A percentile compares a stretch with the other conserved stretches of the same genome.
Conservation (phyloP, 1,140 invertebrate species). For the Drosophila tropicalis region DNA sequence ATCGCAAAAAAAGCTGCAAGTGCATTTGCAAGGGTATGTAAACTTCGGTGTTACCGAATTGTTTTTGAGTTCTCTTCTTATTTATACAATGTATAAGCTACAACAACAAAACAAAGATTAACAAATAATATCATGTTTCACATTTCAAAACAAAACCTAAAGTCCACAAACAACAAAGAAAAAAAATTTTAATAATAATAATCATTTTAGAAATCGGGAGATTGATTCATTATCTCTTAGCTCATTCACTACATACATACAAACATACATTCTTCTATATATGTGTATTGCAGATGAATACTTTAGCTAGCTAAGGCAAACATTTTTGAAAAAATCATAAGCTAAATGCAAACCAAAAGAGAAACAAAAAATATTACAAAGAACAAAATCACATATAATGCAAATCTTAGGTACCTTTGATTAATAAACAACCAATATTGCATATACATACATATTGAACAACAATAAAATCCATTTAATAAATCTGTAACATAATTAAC, state of each 20-base stretch:
- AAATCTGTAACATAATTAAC: conserved; percentile 27
- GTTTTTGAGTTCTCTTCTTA: not conserved
- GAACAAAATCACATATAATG: conserved; percentile 54
- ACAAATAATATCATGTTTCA: conserved; percentile 72
- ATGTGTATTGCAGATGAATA: conserved; percentile 1
- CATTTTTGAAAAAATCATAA: not conserved
- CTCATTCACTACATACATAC: not conserved
- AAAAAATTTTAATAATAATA: conserved; percentile 5
- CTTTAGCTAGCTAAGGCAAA: conserved; percentile 7
- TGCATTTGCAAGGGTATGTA: not conserved
- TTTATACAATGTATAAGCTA: conserved; percentile 23
- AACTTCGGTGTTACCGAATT: not conserved
- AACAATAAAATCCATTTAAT: conserved; percentile 10
- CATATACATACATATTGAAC: conserved; percentile 41
- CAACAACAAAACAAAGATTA: conserved; percentile 51
- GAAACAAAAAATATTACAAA: not conserved
- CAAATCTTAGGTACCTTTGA: conserved; percentile 77
- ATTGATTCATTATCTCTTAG: not conserved
- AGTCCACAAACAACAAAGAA: conserved; percentile 28
- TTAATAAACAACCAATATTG: conserved; percentile 67
- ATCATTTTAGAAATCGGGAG: not conserved
- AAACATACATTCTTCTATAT: not conserved
- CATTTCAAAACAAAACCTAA: conserved; percentile 59
- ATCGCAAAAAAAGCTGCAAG: not conserved
- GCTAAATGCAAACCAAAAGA: not conserved